Conservation (phyloP, 2,888 invertebrate species). For the Strigamia crassipes region DNA sequence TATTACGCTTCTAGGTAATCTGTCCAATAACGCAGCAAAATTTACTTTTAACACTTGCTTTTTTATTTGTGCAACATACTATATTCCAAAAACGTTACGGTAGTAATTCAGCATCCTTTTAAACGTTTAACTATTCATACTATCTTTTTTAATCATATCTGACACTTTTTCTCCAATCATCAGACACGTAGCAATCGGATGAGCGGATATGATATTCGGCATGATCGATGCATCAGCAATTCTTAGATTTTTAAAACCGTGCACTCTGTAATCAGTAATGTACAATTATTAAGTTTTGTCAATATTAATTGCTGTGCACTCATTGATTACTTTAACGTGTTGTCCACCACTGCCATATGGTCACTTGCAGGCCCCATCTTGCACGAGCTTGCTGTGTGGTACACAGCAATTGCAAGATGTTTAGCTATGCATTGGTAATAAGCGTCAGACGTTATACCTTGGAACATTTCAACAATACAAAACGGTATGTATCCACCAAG, state of each 20-base stretch:
- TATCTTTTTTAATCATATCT: constrained; percentile 81
- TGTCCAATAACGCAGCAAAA: too few species aligned
- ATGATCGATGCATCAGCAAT: constrained; percentile 80
- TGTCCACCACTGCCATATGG: constrained; percentile 11
- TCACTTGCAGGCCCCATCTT: too few species aligned
- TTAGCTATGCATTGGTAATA: not conserved
- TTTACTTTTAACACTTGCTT: too few species aligned
- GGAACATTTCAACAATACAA: not conserved
- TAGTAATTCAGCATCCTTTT: too few species aligned
- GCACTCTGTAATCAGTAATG: constrained; percentile 59
- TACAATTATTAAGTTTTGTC: too few species aligned
- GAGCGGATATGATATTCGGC: constrained; percentile 75
- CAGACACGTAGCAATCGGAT: constrained; percentile 82
- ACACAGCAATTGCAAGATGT: not conserved
- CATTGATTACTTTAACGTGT: not conserved
- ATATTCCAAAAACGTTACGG: too few species aligned
- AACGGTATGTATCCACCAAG: not conserved
- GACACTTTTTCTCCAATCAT: constrained; percentile 80
- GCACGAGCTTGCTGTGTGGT: not conserved
- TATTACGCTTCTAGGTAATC: too few species aligned
- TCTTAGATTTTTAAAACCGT: constrained; percentile 71
- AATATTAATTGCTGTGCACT: not conserved
- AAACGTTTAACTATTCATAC: too few species aligned
- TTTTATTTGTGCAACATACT: too few species aligned
- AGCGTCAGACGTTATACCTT: not conserved